phyloP scores from a whole-genome alignment of 2,888 invertebrate genomes.

The Catonia carolina region DNA sequence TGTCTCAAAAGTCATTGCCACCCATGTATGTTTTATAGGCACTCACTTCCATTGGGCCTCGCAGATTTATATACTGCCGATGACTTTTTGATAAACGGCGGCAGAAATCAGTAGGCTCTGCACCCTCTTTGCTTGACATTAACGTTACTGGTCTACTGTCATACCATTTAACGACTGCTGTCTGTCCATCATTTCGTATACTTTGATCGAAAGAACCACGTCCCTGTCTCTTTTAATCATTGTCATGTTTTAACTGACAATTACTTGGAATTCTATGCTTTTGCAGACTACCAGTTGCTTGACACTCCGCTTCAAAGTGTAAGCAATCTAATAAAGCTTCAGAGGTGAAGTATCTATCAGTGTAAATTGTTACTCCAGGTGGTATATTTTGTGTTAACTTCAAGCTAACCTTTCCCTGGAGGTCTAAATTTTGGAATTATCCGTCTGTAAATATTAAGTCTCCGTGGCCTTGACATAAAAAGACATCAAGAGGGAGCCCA shows the following conservation, averaged over 20 bases:
- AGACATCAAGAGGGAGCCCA: slow-evolving; percentile 35
- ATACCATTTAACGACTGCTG: slow-evolving; percentile 14
- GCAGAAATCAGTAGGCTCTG: background rate
- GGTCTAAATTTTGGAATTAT: background rate
- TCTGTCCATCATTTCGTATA: slow-evolving; percentile 17
- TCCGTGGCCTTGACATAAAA: slow-evolving; percentile 34
- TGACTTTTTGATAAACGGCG: background rate
- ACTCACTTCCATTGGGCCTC: background rate
- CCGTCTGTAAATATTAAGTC: slow-evolving; percentile 15
- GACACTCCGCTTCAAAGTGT: slow-evolving; percentile 10
- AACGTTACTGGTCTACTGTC: slow-evolving; percentile 13
- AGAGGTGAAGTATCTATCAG: slow-evolving; percentile 24
- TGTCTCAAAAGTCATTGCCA: too few relatives aligned
- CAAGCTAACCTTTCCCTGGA: slow-evolving; percentile 6
- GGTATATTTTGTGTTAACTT: slow-evolving; percentile 23
- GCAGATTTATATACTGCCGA: background rate
- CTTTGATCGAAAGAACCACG: slow-evolving; percentile 14
- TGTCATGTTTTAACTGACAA: slow-evolving; percentile 17
- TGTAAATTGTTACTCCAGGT: slow-evolving; percentile 18
- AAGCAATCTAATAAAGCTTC: slow-evolving; percentile 14
- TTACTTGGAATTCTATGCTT: slow-evolving; percentile 30
- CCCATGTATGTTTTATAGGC: too few relatives aligned
- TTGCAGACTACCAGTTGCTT: slow-evolving; percentile 20
- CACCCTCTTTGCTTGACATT: slow-evolving; percentile 6
- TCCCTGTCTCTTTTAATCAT: slow-evolving; percentile 10